A percentile compares a stretch with the other conserved stretches of the same genome.
These are phyloP conservation scores for Esox masquinongy DNA, from an alignment of 2,797 vertebrate species.

Conservation along the genomic window DNA sequence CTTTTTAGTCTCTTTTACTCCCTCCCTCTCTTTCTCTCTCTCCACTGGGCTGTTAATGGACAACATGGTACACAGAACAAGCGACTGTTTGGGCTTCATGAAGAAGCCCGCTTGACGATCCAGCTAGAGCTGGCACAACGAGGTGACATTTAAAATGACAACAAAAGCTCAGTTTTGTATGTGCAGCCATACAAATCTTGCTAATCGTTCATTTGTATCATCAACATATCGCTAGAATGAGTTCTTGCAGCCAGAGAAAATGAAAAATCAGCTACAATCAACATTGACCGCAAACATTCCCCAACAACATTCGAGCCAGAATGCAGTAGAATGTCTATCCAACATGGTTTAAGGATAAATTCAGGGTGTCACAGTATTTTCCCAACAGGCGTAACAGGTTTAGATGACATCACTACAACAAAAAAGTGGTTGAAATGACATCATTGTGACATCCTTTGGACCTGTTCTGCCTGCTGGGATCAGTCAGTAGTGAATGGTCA, in stretches of 20 bases:
- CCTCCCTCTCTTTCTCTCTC: slow-evolving; percentile 40
- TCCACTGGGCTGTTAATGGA: slow-evolving; percentile 66
- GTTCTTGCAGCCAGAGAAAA: neutral
- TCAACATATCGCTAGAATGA: neutral
- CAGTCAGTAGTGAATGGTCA: neutral
- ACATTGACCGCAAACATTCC: neutral
- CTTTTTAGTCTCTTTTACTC: slow-evolving; percentile 18
- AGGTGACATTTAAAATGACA: neutral
- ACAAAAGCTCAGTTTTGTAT: neutral
- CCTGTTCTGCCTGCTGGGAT: neutral
- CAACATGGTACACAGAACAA: slow-evolving; percentile 58
- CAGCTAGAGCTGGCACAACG: slow-evolving; percentile 24
- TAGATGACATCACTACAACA: neutral
- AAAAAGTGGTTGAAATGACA: neutral
- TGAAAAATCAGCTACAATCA: neutral
- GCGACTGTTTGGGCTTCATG: slow-evolving; percentile 20
- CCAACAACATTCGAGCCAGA: neutral
- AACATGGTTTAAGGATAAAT: neutral
- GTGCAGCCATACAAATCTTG: neutral
- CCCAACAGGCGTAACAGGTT: neutral
- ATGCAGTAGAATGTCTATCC: neutral
- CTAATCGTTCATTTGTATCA: neutral
- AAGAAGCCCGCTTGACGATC: slow-evolving; percentile 33
- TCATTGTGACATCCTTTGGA: neutral
- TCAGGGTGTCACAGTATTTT: neutral